A percentile compares a stretch with the other conserved stretches of the same genome.
phyloP scores from a whole-genome alignment of 2,113 vertebrate species.

The Lepidothrix coronata region DNA sequence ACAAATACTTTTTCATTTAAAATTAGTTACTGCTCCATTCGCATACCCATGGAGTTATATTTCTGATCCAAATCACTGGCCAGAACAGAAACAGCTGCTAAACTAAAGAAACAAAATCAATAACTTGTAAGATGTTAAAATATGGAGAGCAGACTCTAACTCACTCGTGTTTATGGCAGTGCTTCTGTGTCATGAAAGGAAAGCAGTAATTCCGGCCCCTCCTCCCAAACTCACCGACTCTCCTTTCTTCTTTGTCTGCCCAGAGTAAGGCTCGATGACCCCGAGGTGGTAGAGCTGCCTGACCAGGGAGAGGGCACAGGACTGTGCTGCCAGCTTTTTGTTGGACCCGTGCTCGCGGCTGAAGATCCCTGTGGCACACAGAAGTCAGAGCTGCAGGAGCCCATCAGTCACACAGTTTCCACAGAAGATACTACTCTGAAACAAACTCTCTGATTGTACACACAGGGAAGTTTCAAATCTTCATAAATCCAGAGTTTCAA shows the following conservation, averaged over 20 bases:
- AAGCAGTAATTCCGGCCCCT: neutral
- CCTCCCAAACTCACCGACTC: conserved; percentile 80
- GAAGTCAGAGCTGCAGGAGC: neutral
- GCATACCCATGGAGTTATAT: neutral
- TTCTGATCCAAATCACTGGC: neutral
- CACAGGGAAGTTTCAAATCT: neutral
- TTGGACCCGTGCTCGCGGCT: conserved; percentile 94
- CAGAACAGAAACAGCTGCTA: neutral
- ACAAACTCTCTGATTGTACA: neutral
- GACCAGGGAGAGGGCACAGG: conserved; percentile 92
- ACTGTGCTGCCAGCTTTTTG: conserved; percentile 96
- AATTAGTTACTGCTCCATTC: neutral
- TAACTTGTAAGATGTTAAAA: neutral
- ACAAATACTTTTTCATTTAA: neutral
- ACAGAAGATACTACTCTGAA: neutral
- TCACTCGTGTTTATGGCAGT: neutral
- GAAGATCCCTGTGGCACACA: conserved; percentile 81
- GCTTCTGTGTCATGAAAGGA: neutral
- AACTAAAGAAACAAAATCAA: neutral
- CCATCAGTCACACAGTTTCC: neutral
- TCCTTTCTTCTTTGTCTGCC: conserved; percentile 92
- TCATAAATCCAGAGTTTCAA: neutral
- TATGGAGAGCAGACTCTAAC: neutral
- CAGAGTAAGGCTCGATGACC: conserved; percentile 89
- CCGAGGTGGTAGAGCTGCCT: conserved; percentile 93